Base-by-base conservation (phyloP, 2,797 vertebrate genomes). In the Microcaecilia unicolor region DNA sequence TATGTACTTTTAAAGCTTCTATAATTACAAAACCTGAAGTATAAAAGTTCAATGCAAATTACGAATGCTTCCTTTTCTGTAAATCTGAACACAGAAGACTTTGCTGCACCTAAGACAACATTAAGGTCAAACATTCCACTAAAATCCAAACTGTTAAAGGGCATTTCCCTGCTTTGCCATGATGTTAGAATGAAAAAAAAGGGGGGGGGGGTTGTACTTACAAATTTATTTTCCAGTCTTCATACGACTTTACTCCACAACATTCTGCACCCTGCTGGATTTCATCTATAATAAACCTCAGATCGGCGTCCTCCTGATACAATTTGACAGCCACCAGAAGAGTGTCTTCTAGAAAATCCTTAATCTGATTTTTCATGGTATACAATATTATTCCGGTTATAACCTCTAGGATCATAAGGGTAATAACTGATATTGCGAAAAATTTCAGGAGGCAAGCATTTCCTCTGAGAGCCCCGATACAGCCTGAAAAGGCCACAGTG, bases 271-370 rank as follows among this genome's bases (percentile, higher is more conserved):
- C 78, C 2, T 40, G 37, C 64, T 97, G 93, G 34, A 93, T 69
- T 72, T 94, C 90, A 7, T 97, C 90, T 3, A 85, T 70, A 56
- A 95, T 73, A 72, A 96, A 92, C 41, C 51, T 72, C 41, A 97
- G 67, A 66, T 97, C 91, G 2, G 85, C 74, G 26, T 95, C 84
- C 0, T 93, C 87, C 58, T 81, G 85, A 74, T 94, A 98, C 26
- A 56, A 74, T 13, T 34, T 59, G 41, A 97, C 67, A 28, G 89
- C 90, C 3, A 66, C 25, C 8, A 64, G 51, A 68, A 97, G 81
- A 11, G 66, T 47, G 0, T 70, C 64, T 10, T 61, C 64, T 62
- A 98, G 61, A 11, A 68, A 59, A 0, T 51, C 54, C 40, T 45
- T 61, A n/a, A 96, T 70, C 30, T 62, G 60, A 9, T 58, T 74